phyloP scores from a whole-genome alignment of 2,113 vertebrate genomes.

The Oreochromis niloticus region DNA sequence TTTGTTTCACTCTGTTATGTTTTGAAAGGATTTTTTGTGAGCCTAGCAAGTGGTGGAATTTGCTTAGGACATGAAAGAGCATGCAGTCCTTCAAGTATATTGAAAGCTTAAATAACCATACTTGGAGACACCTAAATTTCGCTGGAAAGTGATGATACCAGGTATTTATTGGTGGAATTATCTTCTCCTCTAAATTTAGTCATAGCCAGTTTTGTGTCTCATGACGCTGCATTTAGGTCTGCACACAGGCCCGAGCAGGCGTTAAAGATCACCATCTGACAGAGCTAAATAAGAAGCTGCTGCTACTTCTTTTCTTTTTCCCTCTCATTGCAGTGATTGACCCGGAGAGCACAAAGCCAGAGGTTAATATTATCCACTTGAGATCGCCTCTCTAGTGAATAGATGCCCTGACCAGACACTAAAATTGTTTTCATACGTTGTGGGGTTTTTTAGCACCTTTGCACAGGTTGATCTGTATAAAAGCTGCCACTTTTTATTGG shows the following conservation, averaged over 20 bases:
- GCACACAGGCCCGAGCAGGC: not conserved
- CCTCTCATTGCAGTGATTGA: not conserved
- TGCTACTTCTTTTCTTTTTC: not conserved
- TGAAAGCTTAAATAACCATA: constrained; percentile 8
- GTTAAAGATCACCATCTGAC: not conserved
- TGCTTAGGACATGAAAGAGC: not conserved
- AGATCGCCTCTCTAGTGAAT: not conserved
- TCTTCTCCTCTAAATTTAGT: not conserved
- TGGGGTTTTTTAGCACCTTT: fast-evolving
- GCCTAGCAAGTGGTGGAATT: not conserved
- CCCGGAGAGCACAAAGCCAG: not conserved
- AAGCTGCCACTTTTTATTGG: not conserved
- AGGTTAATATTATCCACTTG: not conserved
- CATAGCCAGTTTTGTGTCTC: not conserved
- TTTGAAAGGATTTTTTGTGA: constrained; percentile 6
- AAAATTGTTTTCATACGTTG: not conserved
- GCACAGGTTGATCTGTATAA: not conserved
- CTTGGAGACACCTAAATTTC: not conserved
- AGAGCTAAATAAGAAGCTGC: not conserved
- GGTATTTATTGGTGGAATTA: not conserved
- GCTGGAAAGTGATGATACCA: not conserved
- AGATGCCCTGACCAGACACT: not conserved
- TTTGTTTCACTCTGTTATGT: not conserved
- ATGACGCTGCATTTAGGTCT: not conserved
- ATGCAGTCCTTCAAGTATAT: constrained; percentile 4